Percentiles rank a stretch among this genome's conserved stretches.
Evolutionary conservation across 1,140 invertebrate genomes (phyloP).

Genomic region (Rhopalosiphum maidis): DNA sequence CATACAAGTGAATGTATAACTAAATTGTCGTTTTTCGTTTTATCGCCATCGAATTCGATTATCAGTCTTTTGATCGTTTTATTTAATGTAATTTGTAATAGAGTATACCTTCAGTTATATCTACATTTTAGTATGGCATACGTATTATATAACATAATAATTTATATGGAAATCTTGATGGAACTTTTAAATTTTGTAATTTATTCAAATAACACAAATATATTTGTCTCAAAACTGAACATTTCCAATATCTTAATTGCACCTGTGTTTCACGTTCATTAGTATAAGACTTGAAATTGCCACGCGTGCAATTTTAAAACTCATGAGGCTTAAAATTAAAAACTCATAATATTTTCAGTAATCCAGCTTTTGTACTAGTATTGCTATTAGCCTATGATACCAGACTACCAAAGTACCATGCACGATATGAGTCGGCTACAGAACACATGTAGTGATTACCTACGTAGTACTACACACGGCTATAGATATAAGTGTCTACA

Average conservation of each 20-base stretch:
- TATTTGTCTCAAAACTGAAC: not conserved
- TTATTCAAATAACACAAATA: not conserved
- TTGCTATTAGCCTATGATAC: not conserved
- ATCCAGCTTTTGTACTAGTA: not conserved
- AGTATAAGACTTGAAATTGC: not conserved
- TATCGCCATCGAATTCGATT: not conserved
- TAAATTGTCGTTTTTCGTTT: conserved; percentile 8
- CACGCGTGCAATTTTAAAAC: not conserved
- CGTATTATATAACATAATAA: not conserved
- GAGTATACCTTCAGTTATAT: not conserved
- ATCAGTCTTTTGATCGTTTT: not conserved
- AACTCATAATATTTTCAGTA: not conserved
- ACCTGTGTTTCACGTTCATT: not conserved
- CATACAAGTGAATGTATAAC: not conserved
- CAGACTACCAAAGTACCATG: not conserved
- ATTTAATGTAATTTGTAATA: conserved; percentile 11
- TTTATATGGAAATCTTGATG: not conserved
- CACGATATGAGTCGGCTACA: not conserved
- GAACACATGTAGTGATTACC: no score
- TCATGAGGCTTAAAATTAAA: not conserved
- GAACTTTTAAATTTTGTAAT: not conserved
- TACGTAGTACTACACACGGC: no score
- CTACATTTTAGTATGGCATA: not conserved
- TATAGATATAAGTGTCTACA: no score
- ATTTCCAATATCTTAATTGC: not conserved